A percentile compares a stretch with the other conserved stretches of the same genome.
Evolutionary conservation across 1,140 invertebrate genomes (phyloP).

Genomic region (Scaptodrosophila lebanonensis): DNA sequence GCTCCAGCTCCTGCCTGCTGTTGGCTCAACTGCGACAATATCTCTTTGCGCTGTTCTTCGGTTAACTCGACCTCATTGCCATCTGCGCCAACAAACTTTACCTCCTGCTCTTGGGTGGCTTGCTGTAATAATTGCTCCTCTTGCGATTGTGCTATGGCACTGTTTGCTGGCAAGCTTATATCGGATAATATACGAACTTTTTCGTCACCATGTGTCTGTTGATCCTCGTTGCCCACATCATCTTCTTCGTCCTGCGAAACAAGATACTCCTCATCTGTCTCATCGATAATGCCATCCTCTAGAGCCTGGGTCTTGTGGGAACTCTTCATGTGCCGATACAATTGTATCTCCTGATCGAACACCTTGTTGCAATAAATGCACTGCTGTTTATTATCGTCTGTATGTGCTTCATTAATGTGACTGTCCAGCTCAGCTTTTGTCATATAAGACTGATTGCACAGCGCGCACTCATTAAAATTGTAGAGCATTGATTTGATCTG

Average conservation of each 20-base stretch:
- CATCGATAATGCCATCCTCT: constrained; percentile 81
- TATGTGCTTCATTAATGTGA: constrained; percentile 76
- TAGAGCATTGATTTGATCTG: constrained; percentile 83
- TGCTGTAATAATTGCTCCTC: constrained; percentile 26
- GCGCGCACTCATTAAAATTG: constrained; percentile 86
- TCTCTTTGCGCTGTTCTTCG: constrained; percentile 71
- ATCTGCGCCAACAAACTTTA: constrained; percentile 72
- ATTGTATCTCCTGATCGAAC: constrained; percentile 81
- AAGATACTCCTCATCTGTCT: constrained; percentile 79
- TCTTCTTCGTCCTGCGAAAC: constrained; percentile 74
- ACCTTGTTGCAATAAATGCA: constrained; percentile 84
- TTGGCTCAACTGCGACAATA: constrained; percentile 70
- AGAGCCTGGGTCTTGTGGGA: constrained; percentile 81
- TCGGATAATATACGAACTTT: constrained; percentile 79
- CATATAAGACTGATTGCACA: constrained; percentile 86
- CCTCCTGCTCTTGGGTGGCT: constrained; percentile 44
- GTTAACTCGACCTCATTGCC: constrained; percentile 72
- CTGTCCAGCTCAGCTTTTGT: constrained; percentile 80
- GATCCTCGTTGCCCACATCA: constrained; percentile 38
- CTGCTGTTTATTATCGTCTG: constrained; percentile 79
- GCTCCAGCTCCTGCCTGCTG: constrained; percentile 60
- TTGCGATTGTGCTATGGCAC: constrained; percentile 45
- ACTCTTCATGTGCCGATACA: constrained; percentile 83
- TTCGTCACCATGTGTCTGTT: constrained; percentile 26
- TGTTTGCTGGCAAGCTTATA: constrained; percentile 73